Evolutionary conservation across 2,113 vertebrate species (phyloP).

Genomic region (Tychaedon coryphoeus): DNA sequence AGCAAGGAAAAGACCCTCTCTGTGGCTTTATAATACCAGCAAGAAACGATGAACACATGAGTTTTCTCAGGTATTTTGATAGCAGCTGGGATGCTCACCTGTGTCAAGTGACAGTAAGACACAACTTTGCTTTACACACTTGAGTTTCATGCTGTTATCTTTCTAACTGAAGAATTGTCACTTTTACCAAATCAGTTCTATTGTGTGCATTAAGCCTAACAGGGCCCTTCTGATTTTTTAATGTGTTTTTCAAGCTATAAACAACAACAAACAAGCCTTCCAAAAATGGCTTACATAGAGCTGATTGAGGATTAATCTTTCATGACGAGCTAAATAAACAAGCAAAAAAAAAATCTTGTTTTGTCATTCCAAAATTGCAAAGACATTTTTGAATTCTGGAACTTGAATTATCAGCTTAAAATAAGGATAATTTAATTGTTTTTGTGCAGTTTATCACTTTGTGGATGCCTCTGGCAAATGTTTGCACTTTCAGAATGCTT

Average conservation of each 20-base stretch:
- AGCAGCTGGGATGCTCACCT: not conserved
- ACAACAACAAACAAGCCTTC: not conserved
- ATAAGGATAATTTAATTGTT: not conserved
- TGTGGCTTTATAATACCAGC: not conserved
- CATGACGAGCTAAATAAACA: not conserved
- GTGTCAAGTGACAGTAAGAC: not conserved
- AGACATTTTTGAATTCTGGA: not conserved
- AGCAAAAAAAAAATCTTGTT: not conserved
- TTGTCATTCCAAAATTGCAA: not conserved
- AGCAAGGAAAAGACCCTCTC: not conserved
- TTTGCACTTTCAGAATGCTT: not conserved
- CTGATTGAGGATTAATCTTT: not conserved
- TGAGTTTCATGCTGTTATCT: not conserved
- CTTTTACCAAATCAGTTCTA: not conserved
- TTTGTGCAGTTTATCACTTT: not conserved
- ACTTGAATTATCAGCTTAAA: not conserved
- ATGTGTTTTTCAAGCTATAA: not conserved
- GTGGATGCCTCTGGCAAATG: not conserved
- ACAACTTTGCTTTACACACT: not conserved
- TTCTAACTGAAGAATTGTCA: not conserved
- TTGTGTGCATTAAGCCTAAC: not conserved
- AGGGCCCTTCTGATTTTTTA: not conserved
- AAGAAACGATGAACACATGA: not conserved
- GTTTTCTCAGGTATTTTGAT: not conserved
- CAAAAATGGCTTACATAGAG: not conserved